Percentiles rank a stretch among this genome's conserved stretches.
Evolutionary conservation across 2,113 vertebrate species (phyloP).

Genomic region (Ivindomyrus marchei): DNA sequence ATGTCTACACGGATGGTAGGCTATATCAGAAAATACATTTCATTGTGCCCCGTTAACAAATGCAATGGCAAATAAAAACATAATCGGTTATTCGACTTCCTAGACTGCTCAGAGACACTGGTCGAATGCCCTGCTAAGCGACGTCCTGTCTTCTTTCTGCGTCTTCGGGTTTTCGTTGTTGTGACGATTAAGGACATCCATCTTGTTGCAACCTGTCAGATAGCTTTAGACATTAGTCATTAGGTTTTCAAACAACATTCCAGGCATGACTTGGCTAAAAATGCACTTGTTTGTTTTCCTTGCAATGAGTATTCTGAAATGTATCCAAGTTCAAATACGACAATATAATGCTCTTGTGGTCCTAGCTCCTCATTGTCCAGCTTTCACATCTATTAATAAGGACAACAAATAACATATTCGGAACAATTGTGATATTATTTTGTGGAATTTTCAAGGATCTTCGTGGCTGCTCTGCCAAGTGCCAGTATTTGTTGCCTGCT

Average conservation of each 20-base stretch:
- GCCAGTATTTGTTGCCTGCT: not conserved
- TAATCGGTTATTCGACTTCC: not conserved
- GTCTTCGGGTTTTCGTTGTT: not conserved
- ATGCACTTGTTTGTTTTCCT: not conserved
- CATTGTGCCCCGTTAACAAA: not conserved
- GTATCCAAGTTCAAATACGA: too few relatives aligned
- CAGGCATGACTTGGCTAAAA: not conserved
- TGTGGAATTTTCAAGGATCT: not conserved
- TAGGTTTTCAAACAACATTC: not conserved
- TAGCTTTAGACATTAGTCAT: not conserved
- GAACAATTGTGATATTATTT: not conserved
- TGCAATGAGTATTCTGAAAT: not conserved
- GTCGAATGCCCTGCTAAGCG: not conserved
- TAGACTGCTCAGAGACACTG: not conserved
- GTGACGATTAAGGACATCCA: not conserved
- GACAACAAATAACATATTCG: not conserved
- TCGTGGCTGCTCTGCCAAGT: not conserved
- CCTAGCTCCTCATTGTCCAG: not conserved
- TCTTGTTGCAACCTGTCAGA: not conserved
- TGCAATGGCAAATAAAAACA: not conserved
- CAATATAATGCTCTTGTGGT: not conserved
- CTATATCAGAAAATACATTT: not conserved
- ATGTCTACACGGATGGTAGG: not conserved
- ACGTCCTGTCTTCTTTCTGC: not conserved
- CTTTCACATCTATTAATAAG: not conserved